A percentile compares a stretch with the other conserved stretches of the same genome.
phyloP scores from a whole-genome alignment of 2,888 invertebrate species.

The Pheosia gnoma region DNA sequence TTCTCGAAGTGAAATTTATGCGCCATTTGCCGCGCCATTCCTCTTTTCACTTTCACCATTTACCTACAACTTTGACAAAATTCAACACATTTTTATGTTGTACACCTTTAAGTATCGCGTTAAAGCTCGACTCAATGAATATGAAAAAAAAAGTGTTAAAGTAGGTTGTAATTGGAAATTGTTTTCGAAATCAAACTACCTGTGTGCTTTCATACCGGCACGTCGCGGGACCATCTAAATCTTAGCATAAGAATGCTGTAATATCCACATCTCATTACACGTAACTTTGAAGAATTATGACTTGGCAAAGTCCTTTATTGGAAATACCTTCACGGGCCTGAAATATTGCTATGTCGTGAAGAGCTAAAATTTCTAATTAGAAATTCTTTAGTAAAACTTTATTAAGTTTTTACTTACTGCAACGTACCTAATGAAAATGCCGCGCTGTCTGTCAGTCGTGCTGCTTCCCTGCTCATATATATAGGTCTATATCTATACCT shows the following conservation, averaged over 20 bases:
- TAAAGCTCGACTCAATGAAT: no score
- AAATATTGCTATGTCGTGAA: slow-evolving; percentile 84
- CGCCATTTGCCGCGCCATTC: slow-evolving; percentile 68
- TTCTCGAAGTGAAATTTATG: slow-evolving; percentile 74
- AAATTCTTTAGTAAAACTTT: slow-evolving; percentile 82
- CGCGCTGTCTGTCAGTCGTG: slow-evolving; percentile 70
- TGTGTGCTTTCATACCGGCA: slow-evolving; percentile 27
- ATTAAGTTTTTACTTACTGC: slow-evolving; percentile 82
- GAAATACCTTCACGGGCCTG: slow-evolving; percentile 83
- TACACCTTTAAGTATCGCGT: not conserved
- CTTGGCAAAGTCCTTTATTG: slow-evolving; percentile 84
- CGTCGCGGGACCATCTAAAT: slow-evolving; percentile 58
- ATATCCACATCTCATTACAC: slow-evolving; percentile 83
- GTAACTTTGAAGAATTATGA: slow-evolving; percentile 84
- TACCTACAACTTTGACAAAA: slow-evolving; percentile 58
- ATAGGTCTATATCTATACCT: slow-evolving; percentile 38
- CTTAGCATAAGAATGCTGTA: slow-evolving; percentile 75
- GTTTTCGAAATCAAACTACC: slow-evolving; percentile 5
- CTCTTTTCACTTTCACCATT: slow-evolving; percentile 58
- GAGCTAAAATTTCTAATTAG: slow-evolving; percentile 83
- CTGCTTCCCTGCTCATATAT: slow-evolving; percentile 14
- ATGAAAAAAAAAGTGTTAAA: no score
- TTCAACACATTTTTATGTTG: slow-evolving; percentile 52
- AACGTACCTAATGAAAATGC: slow-evolving; percentile 80
- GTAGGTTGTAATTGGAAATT: not conserved